Evolutionary conservation across 2,888 invertebrate genomes (phyloP).

Genomic region (Conistra vaccinii): DNA sequence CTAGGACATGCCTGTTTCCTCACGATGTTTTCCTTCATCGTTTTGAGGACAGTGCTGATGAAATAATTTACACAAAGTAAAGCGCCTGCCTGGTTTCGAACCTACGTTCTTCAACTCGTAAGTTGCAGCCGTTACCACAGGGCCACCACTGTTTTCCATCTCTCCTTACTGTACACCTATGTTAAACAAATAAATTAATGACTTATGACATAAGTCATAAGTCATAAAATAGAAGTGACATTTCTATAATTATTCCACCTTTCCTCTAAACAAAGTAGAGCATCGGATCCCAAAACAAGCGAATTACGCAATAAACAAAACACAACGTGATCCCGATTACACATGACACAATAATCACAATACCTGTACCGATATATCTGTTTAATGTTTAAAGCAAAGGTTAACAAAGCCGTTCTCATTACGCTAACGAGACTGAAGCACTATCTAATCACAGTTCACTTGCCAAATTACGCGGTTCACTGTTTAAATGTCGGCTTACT

Average conservation of each 20-base stretch:
- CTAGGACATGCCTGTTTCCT: too few relatives aligned
- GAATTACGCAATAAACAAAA: slow-evolving; percentile 42
- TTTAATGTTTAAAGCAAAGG: slow-evolving; percentile 81
- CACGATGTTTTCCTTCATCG: too few relatives aligned
- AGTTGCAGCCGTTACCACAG: too few relatives aligned
- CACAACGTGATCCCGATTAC: slow-evolving; percentile 48
- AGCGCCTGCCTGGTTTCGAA: too few relatives aligned
- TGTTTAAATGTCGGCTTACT: slow-evolving; percentile 88
- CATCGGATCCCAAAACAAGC: slow-evolving; percentile 11
- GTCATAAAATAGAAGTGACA: background rate
- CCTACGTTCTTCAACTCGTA: too few relatives aligned
- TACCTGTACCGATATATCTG: slow-evolving; percentile 72
- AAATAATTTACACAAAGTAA: too few relatives aligned
- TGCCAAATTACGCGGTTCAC: slow-evolving; percentile 89
- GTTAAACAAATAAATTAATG: too few relatives aligned
- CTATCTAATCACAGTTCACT: slow-evolving; percentile 89
- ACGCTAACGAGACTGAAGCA: slow-evolving; percentile 87
- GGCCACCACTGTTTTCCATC: too few relatives aligned
- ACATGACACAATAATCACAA: slow-evolving; percentile 63
- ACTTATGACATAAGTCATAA: too few relatives aligned
- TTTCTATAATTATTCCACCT: background rate
- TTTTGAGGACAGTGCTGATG: too few relatives aligned
- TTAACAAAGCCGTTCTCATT: slow-evolving; percentile 87
- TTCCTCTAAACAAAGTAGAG: background rate
- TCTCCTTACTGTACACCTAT: too few relatives aligned